Conservation (phyloP, 1,140 invertebrate species). For the Zaprionus taronus region DNA sequence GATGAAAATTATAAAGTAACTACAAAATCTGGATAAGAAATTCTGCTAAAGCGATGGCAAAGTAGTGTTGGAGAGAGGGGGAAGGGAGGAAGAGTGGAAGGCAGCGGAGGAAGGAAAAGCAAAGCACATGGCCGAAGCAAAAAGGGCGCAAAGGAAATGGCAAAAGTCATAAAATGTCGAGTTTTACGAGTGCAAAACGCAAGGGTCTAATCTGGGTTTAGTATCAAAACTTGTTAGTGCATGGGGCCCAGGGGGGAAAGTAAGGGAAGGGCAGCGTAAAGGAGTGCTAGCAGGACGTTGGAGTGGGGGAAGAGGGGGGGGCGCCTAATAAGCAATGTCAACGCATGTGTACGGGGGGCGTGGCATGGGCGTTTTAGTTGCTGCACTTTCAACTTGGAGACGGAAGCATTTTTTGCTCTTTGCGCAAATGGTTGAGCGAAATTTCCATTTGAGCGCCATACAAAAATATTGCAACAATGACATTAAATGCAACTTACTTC, state of each 20-base stretch:
- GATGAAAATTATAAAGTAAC: constrained; percentile 82
- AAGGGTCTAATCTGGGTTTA: constrained; percentile 82
- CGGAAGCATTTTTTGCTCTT: constrained; percentile 80
- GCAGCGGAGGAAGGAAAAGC: constrained; percentile 1
- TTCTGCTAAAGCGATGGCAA: constrained; percentile 8
- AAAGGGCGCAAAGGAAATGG: constrained; percentile 66
- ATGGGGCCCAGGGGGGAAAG: background rate
- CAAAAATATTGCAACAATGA: constrained; percentile 81
- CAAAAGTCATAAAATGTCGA: constrained; percentile 82
- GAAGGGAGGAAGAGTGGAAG: background rate
- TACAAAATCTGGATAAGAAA: constrained; percentile 82
- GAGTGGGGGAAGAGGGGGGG: background rate
- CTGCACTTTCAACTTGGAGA: constrained; percentile 64
- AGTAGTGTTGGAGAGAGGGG: background rate
- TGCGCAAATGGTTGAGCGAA: constrained; percentile 71
- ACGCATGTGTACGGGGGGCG: constrained; percentile 63
- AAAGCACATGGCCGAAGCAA: constrained; percentile 19
- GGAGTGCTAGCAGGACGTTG: background rate
- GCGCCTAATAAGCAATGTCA: constrained; percentile 77
- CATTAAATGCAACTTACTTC: constrained; percentile 81
- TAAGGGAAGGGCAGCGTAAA: background rate
- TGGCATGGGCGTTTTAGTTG: constrained; percentile 29
- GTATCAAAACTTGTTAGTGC: constrained; percentile 79
- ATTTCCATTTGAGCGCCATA: constrained; percentile 38
- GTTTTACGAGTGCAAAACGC: constrained; percentile 82